Percentiles rank a stretch among this genome's conserved stretches.
Conservation (phyloP, 2,113 vertebrate genomes). For the Ptychochromis oligacanthus region DNA sequence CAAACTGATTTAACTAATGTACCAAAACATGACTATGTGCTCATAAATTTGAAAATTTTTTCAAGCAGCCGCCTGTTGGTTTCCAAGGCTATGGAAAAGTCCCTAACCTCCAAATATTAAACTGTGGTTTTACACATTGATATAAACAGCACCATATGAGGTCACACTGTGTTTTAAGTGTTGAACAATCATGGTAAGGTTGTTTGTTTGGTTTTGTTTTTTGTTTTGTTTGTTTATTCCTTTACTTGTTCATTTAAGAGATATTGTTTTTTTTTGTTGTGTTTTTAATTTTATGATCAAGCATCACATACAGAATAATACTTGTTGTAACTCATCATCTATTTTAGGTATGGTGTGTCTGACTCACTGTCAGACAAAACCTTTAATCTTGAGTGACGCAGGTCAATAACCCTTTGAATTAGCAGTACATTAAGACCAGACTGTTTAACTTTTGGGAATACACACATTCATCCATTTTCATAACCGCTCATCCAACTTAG, state of each 20-base stretch:
- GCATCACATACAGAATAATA: neutral
- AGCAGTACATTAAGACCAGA: neutral
- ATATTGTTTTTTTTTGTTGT: neutral
- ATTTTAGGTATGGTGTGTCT: neutral
- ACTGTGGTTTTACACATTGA: neutral
- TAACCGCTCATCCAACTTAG: neutral
- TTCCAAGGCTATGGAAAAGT: neutral
- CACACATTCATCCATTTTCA: neutral
- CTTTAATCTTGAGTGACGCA: neutral
- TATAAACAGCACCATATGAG: neutral
- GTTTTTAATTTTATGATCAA: too few relatives aligned
- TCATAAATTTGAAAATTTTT: neutral
- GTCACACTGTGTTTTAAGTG: neutral
- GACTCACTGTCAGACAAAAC: neutral
- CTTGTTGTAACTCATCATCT: neutral
- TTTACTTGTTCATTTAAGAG: neutral
- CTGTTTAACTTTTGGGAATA: neutral
- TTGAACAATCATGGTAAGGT: too few relatives aligned
- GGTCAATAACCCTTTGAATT: neutral
- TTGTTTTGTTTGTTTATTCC: too few relatives aligned
- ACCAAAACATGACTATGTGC: neutral
- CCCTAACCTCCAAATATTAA: neutral
- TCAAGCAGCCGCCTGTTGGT: neutral
- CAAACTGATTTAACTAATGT: conserved; percentile 30
- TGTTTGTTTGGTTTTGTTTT: neutral